Base-by-base conservation (phyloP, 2,888 invertebrate genomes). In the Ametastegia equiseti region DNA sequence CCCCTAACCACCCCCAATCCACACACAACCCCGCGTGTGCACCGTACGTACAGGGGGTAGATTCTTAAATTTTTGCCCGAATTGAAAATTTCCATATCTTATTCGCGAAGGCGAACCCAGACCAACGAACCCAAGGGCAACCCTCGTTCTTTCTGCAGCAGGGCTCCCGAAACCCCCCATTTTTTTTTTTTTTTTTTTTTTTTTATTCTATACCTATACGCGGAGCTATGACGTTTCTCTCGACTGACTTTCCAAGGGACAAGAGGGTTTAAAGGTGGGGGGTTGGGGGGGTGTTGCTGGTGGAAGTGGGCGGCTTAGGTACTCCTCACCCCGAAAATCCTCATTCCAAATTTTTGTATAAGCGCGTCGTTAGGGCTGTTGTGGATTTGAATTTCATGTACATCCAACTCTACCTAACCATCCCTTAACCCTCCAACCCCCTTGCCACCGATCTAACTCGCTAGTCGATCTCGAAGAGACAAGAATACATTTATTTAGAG, bases 41-140 rank as follows among this genome's bases (percentile, higher is more conserved):
- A 82, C 80, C 80, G 81, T 82, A 80, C n/a, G n/a, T n/a, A n/a
- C n/a, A n/a, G n/a, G 83, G 84, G 83, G 84, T 87, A 86, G 86
- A 86, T 88, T 88, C 88, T 89, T 88, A 87, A 88, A 88, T 89
- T 89, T n/a, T 88, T 75, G 83, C 87, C 87, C 85, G 86, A 89
- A 88, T 88, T 88, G 88, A 89, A 89, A 88, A 86, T 87, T 83
- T 83, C 83, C 82, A 85, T 84, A 84, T 85, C 84, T 83, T 83
- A 83, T 83, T 83, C 86, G 87, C 54, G 75, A 75, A 54, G n/a
- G n/a, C 75, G 50, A 75, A 33, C 50, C 88, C 88, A 89, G 88
- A 87, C 88, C 85, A 57, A 57, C 84, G 67, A 57, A 50, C 47
- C 36, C 9, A 13, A 36, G 42, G n/a, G 81, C 78, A 57, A 65